Evolutionary conservation across 1,140 invertebrate genomes (phyloP), one percentile per base, ranked within the genome.

Genomic region (Heliconius nattereri): DNA sequence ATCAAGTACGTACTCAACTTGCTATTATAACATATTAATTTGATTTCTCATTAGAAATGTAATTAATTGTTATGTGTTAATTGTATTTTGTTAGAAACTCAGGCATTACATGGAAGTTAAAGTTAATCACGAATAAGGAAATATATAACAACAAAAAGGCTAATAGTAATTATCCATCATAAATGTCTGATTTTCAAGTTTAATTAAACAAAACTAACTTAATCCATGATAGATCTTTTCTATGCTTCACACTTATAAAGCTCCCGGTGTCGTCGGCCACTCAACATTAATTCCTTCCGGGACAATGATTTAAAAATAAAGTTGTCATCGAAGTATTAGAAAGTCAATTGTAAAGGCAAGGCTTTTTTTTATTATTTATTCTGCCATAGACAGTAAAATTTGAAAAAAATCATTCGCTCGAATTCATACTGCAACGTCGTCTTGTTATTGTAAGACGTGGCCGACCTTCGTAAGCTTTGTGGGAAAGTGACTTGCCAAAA

Each of bases 401-500:
- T 7, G 20, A 60, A 60, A n/a, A 57, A 66, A 29, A 11, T 66
- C 26, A 66, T 26, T 66, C 60, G 26, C 13, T 66, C 26, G 13
- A 66, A 66, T 66, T 66, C 60, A 26, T 76, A 83, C 81, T 80
- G 81, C 77, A 72, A 82, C 80, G 81, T 84, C 83, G 60, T 81
- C 78, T 71, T 84, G 86, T 87, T 89, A 86, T 89, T 86, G 79
- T 87, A 80, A 75, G 83, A 78, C 80, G 82, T 84, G 81, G 74
- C 66, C 86, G 83, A 84, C 82, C 85, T 84, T 85, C 80, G 82
- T 83, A 77, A 85, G 81, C 86, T 83, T 87, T 86, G 90, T 91
- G 89, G 86, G 90, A 92, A 90, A 89, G 82, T 92, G 89, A 91
- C 90, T 90, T 89, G 89, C 87, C 81, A 85, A 86, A 88, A 86